These are phyloP conservation scores for Chrysolina americana DNA, from an alignment of 2,888 invertebrate genomes.

Conservation along the genomic window DNA sequence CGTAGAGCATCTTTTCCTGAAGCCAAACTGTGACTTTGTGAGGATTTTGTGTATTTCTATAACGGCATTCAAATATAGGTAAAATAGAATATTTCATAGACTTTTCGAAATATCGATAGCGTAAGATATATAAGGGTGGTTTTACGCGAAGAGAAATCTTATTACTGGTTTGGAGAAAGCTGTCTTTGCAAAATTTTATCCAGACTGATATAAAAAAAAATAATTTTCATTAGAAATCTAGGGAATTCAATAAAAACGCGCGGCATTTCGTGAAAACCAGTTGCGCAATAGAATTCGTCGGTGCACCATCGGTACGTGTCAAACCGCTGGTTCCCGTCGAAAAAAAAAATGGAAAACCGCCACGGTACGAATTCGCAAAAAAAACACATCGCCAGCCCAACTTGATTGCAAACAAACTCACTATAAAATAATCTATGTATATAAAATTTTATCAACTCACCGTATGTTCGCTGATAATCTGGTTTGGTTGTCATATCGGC, in stretches of 20 bases:
- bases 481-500: constrained; percentile 67
- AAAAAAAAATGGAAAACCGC: constrained; percentile 32
- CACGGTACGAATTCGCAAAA: not conserved
- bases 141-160: too few relatives aligned
- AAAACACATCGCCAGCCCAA: constrained; percentile 46
- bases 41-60: too few relatives aligned
- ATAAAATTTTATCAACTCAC: constrained; percentile 68
- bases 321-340: not conserved
- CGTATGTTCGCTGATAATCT: constrained; percentile 68
- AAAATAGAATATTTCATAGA: too few relatives aligned
- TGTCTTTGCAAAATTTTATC: too few relatives aligned
- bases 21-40: too few relatives aligned
- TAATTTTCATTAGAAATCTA: too few relatives aligned
- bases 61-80: too few relatives aligned
- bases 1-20: too few relatives aligned
- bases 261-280: not conserved
- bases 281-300: not conserved
- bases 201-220: too few relatives aligned
- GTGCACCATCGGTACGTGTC: constrained; percentile 3
- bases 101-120: too few relatives aligned
- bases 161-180: too few relatives aligned
- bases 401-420: constrained; percentile 53
- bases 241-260: not conserved
- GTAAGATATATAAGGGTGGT: too few relatives aligned
- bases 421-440: constrained; percentile 66